Evolutionary conservation across 2,888 invertebrate genomes (phyloP).

Genomic region (Meiosimyza decipiens): DNA sequence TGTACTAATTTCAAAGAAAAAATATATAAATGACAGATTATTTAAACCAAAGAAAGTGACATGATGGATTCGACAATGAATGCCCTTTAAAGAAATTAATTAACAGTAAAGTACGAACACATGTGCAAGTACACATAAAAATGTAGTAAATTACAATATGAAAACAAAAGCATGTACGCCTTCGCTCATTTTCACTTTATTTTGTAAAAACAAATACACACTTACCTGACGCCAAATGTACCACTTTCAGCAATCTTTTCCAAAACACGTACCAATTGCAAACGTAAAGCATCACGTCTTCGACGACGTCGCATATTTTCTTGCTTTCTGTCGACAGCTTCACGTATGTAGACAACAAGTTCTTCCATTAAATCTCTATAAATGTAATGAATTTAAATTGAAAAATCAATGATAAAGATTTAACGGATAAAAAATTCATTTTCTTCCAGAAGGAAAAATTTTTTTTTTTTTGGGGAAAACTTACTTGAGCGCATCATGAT

Average conservation of each 20-base stretch:
- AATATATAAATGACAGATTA: background rate
- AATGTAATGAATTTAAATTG: too few species aligned
- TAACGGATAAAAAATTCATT: too few species aligned
- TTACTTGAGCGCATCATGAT: slow-evolving; percentile 93
- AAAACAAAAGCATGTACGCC: too few species aligned
- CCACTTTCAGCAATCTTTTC: slow-evolving; percentile 92
- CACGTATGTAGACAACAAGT: slow-evolving; percentile 87
- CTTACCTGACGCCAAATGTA: slow-evolving; percentile 82
- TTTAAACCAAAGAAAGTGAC: slow-evolving; percentile 4
- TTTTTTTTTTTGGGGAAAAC: slow-evolving; percentile 50
- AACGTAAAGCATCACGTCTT: slow-evolving; percentile 89
- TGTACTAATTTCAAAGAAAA: slow-evolving; percentile 69
- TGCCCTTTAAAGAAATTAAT: background rate
- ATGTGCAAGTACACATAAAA: background rate
- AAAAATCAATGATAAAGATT: too few species aligned
- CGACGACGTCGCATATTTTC: slow-evolving; percentile 94
- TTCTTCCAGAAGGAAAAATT: too few species aligned
- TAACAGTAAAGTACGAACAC: too few species aligned
- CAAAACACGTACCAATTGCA: slow-evolving; percentile 91
- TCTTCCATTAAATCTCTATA: slow-evolving; percentile 96
- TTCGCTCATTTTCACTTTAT: background rate
- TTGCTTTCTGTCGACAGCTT: slow-evolving; percentile 96
- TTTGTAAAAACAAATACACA: background rate
- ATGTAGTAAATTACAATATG: slow-evolving; percentile 4
- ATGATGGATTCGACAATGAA: background rate